These are phyloP conservation scores for Cydia splendana DNA, from an alignment of 1,140 invertebrate species.

Conservation along the genomic window DNA sequence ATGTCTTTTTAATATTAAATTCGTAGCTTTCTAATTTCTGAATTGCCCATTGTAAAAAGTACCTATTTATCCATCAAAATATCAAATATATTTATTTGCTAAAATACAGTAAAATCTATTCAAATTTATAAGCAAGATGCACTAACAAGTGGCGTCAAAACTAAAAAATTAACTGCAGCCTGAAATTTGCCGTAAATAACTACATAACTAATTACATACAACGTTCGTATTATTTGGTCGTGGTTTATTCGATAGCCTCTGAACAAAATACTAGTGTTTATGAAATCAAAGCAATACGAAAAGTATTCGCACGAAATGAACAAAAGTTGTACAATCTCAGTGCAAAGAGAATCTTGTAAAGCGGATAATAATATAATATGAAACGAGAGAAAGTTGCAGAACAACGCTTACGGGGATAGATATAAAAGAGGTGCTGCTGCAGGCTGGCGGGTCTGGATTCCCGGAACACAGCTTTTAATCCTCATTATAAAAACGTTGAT, in stretches of 20 bases:
- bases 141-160: too few species aligned
- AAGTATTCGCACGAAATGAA: neutral
- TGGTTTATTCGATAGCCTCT: neutral
- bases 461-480: neutral
- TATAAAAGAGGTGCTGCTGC: neutral
- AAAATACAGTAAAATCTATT: too few species aligned
- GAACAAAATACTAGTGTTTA: neutral
- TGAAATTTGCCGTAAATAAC: neutral
- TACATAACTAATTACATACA: too few species aligned
- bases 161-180: neutral
- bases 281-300: neutral
- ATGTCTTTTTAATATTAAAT: too few species aligned
- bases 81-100: too few species aligned
- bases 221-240: neutral
- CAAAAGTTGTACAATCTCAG: constrained; percentile 16
- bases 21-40: too few species aligned
- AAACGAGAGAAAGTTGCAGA: constrained; percentile 9
- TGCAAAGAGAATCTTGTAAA: constrained; percentile 8
- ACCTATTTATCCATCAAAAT: too few species aligned
- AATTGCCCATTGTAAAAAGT: too few species aligned
- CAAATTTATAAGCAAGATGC: too few species aligned
- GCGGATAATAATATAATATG: constrained; percentile 16
- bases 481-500: neutral
- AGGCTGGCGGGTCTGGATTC: neutral
- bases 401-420: constrained; percentile 6